A percentile compares a stretch with the other conserved stretches of the same genome.
Conservation (phyloP, 1,140 invertebrate species). For the Xylocopa sonorina region DNA sequence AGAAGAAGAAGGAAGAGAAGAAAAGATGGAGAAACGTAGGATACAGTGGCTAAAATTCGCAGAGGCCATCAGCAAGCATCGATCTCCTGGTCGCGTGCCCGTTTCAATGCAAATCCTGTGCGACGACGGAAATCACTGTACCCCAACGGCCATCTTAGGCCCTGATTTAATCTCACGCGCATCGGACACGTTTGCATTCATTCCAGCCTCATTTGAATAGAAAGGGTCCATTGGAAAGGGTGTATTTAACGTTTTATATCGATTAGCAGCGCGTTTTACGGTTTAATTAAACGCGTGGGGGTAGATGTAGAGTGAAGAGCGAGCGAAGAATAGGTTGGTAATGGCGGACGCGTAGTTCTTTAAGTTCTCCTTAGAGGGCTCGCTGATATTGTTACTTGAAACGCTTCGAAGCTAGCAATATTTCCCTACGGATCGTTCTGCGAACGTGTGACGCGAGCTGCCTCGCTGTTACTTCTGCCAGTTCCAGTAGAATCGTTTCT, state of each 20-base stretch:
- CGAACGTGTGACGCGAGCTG: background rate
- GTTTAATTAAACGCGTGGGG: slow-evolving; percentile 45
- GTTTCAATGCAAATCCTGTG: slow-evolving; percentile 32
- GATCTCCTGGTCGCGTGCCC: background rate
- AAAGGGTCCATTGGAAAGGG: slow-evolving; percentile 39
- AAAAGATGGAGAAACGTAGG: background rate
- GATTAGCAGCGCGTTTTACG: slow-evolving; percentile 4
- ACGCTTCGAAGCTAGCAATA: background rate
- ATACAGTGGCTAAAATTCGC: background rate
- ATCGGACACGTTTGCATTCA: slow-evolving; percentile 58
- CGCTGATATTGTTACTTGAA: too few species aligned
- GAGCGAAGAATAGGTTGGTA: too few species aligned
- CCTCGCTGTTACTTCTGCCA: background rate
- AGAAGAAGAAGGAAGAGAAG: background rate
- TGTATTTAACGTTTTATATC: slow-evolving; percentile 50
- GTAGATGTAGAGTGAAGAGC: background rate
- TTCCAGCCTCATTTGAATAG: slow-evolving; percentile 60
- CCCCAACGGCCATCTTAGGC: background rate
- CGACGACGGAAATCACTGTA: background rate
- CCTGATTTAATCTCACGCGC: slow-evolving; percentile 43
- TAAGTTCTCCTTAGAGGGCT: too few species aligned
- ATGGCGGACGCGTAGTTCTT: background rate
- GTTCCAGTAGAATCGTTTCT: too few species aligned
- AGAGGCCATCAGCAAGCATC: background rate
- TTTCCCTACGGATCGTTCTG: background rate